Base-by-base conservation (phyloP, 1,140 invertebrate genomes). In the Carcinoscorpius rotundicauda region DNA sequence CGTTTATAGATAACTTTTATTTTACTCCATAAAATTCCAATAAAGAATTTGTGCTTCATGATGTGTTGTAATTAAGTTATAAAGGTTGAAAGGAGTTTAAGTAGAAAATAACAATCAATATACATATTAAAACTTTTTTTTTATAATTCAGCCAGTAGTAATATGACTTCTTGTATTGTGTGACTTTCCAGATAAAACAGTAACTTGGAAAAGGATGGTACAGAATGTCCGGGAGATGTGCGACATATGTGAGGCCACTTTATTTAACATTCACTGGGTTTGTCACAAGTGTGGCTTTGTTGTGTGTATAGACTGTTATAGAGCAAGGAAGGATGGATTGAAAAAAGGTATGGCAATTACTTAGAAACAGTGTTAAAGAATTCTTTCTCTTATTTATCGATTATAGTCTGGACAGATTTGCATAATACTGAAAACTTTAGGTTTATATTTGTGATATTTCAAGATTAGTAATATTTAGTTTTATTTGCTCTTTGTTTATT, bases 201-300 rank as follows among this genome's bases (percentile, higher is more conserved):
- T 93, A 72, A 89, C 91, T 4, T 98, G 95, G 94, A 98, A 97
- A 75, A 82, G 93, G 74, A 89, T 93, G 1, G 92, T 98, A 1
- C 87, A 91, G 75, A 93, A 93, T n/a, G 91, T 96, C 5, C 79
- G 95, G 29, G 96, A 98, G 79, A 94, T 98, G 85, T 98, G 96
- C 77, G 96, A 98, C 78, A 91, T 97, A 3, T 98, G 96, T 78
- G 91, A 95, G 75, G 98, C 95, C 0, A 97, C 95, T 0, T 80
- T 98, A 3, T 98, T 98, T 78, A 98, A 98, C 79, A 92, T 90
- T 77, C 96, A 98, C 78, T 98, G 93, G 93, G 92, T 92, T 0
- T 98, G 95, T 76, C 85, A 87, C 55, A 95, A 94, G 77, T 98
- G 96, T 78, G 96, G 95, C 29, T 97, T 97, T 79, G 91, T 94